Evolutionary conservation across 2,888 invertebrate species (phyloP).

Genomic region (Drosophila rellima): DNA sequence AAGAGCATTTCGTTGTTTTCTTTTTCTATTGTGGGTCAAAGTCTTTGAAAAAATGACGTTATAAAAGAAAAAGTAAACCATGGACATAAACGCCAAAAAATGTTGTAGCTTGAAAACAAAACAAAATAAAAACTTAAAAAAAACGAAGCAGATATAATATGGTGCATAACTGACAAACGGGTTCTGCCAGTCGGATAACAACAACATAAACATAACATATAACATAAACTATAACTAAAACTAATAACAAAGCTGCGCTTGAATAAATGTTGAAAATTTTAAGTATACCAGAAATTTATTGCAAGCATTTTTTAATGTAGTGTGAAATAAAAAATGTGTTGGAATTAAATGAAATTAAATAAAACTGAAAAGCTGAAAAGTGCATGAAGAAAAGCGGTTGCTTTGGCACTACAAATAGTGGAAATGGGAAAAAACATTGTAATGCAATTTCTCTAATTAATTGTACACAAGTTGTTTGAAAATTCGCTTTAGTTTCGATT

Average conservation of each 20-base stretch:
- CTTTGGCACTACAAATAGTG: conserved; percentile 19
- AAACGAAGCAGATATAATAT: conserved; percentile 21
- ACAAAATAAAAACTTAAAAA: conserved; percentile 51
- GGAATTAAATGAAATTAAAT: conserved; percentile 16
- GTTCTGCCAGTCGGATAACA: conserved; percentile 52
- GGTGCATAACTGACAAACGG: conserved; percentile 65
- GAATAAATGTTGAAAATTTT: conserved; percentile 72
- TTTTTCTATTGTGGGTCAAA: conserved; percentile 70
- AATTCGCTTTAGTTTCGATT: conserved; percentile 19
- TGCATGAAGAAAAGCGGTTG: conserved; percentile 29
- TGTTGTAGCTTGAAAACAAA: conserved; percentile 58
- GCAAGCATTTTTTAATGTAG: conserved; percentile 59
- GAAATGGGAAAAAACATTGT: conserved; percentile 35
- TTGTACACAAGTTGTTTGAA: conserved; percentile 52
- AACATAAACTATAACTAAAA: conserved; percentile 12
- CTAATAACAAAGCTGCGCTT: conserved; percentile 49
- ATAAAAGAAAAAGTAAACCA: conserved; percentile 78
- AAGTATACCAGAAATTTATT: conserved; percentile 79
- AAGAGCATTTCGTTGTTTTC: conserved; percentile 28
- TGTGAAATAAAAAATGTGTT: conserved; percentile 53
- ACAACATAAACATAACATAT: too few species aligned
- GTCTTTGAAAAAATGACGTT: conserved; percentile 76
- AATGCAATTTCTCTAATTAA: conserved; percentile 80
- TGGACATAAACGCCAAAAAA: conserved; percentile 53
- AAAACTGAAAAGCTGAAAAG: conserved; percentile 4